Conservation (phyloP, 2,113 vertebrate genomes). For the Tretioscincus oriximinensis region DNA sequence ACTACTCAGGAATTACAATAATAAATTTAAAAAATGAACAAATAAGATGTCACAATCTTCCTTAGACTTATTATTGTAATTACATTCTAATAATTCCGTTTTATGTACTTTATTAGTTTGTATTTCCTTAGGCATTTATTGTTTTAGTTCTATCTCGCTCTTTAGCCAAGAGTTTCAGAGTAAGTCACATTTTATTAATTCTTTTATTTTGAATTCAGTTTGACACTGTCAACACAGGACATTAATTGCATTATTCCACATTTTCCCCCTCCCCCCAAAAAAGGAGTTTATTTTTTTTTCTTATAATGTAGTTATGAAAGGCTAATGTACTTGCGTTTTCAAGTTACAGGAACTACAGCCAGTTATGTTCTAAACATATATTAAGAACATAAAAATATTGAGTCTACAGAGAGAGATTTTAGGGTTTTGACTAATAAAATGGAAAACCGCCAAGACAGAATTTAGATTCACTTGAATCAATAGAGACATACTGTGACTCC, state of each 20-base stretch:
- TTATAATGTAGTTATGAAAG: not conserved
- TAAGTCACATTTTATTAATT: not conserved
- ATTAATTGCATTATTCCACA: too few relatives aligned
- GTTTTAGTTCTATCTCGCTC: too few relatives aligned
- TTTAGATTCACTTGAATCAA: constrained; percentile 17
- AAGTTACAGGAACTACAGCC: not conserved
- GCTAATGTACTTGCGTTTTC: not conserved
- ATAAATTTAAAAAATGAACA: too few relatives aligned
- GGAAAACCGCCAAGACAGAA: constrained; percentile 39
- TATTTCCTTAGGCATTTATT: not conserved
- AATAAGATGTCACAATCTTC: not conserved
- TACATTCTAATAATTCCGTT: not conserved
- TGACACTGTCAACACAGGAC: not conserved
- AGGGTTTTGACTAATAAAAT: not conserved
- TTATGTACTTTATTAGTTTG: not conserved
- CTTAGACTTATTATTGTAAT: not conserved
- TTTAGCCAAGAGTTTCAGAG: too few relatives aligned
- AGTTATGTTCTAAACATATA: constrained; percentile 1
- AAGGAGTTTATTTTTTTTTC: not conserved
- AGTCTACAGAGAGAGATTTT: constrained; percentile 31
- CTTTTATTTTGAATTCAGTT: not conserved
- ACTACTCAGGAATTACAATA: too few relatives aligned
- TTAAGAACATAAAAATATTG: constrained; percentile 27
- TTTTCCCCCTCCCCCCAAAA: not conserved
- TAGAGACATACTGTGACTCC: constrained; percentile 26